Conservation (phyloP, 2,888 invertebrate genomes). For the Cheilosia variabilis region DNA sequence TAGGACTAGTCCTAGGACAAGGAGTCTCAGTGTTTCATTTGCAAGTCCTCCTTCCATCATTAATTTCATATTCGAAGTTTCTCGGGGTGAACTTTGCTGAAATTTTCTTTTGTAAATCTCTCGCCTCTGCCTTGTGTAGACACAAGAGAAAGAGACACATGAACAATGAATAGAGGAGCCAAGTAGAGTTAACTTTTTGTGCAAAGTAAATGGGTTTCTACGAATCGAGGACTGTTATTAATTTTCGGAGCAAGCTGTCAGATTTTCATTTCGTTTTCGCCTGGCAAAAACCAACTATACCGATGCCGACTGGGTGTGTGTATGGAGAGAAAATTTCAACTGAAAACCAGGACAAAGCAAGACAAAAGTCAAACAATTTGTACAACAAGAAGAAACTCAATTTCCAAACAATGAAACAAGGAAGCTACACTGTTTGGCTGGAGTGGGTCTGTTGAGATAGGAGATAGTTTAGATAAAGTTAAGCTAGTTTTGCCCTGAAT, state of each 20-base stretch:
- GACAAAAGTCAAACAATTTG: slow-evolving; percentile 50
- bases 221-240: slow-evolving; percentile 46
- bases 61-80: slow-evolving; percentile 51
- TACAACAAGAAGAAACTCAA: slow-evolving; percentile 47
- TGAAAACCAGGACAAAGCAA: slow-evolving; percentile 41
- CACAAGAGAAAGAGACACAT: slow-evolving; percentile 30
- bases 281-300: slow-evolving; percentile 10
- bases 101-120: slow-evolving; percentile 51
- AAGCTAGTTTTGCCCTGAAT: background rate
- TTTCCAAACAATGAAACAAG: slow-evolving; percentile 6
- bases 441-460: background rate
- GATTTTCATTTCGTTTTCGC: slow-evolving; percentile 14
- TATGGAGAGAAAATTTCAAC: slow-evolving; percentile 7
- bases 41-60: slow-evolving; percentile 48
- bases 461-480: background rate
- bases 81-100: slow-evolving; percentile 19
- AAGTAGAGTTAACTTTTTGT: slow-evolving; percentile 39
- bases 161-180: slow-evolving; percentile 33
- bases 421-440: slow-evolving; percentile 22
- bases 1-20: too few relatives aligned
- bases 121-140: slow-evolving; percentile 13
- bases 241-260: slow-evolving; percentile 46
- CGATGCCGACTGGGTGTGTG: slow-evolving; percentile 12
- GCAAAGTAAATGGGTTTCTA: slow-evolving; percentile 49
- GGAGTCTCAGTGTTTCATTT: slow-evolving; percentile 16